Evolutionary conservation across 2,888 invertebrate genomes (phyloP).

Genomic region (Yponomeuta sedellus): DNA sequence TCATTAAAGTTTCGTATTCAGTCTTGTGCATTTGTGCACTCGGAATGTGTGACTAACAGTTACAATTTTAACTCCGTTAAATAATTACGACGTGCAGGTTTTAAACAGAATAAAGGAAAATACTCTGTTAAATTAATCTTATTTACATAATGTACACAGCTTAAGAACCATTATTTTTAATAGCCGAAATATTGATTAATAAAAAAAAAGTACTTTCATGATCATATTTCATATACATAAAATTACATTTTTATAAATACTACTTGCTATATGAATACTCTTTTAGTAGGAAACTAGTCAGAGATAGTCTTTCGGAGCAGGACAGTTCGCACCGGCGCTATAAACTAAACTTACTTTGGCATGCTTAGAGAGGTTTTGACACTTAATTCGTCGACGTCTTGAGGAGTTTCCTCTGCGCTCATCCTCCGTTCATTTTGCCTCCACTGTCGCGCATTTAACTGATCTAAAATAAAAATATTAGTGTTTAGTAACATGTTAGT

Average conservation of each 20-base stretch:
- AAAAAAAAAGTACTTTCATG: not conserved
- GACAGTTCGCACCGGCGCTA: not conserved
- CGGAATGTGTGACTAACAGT: not conserved
- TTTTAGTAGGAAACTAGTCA: not conserved
- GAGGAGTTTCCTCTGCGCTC: not conserved
- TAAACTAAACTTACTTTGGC: conserved; percentile 2
- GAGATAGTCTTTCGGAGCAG: not conserved
- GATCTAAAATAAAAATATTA: not conserved
- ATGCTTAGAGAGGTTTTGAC: not conserved
- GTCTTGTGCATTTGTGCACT: not conserved
- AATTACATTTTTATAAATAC: not conserved
- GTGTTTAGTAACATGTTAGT: not conserved
- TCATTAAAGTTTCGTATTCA: not conserved
- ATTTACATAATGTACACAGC: not conserved
- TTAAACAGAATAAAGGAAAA: no score
- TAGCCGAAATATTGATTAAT: not conserved
- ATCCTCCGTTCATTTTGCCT: not conserved
- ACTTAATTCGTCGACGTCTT: not conserved
- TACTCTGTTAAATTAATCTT: not conserved
- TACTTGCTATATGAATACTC: not conserved
- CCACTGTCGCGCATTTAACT: not conserved
- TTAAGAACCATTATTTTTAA: not conserved
- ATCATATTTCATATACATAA: not conserved
- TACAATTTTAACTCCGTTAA: not conserved
- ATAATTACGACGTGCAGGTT: not conserved